Percentiles rank a stretch among this genome's conserved stretches.
Evolutionary conservation across 2,888 invertebrate genomes (phyloP).

Genomic region (Lasioglossum leucozonium): DNA sequence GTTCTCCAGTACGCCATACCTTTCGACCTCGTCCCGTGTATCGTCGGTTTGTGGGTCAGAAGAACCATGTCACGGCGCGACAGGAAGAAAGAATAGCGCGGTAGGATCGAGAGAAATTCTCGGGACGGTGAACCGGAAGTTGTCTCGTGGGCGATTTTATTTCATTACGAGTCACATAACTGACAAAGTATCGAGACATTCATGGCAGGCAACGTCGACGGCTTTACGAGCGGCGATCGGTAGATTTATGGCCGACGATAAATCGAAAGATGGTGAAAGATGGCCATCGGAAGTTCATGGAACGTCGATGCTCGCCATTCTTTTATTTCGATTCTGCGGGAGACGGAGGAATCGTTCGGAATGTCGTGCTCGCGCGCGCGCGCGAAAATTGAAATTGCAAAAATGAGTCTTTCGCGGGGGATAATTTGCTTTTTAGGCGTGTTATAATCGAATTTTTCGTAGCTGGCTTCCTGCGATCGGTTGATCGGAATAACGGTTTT

Average conservation of each 20-base stretch:
- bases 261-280: slow-evolving; percentile 22
- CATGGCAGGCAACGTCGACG: neutral
- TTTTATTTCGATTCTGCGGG: slow-evolving; percentile 9
- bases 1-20: neutral
- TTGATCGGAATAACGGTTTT: neutral
- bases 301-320: neutral
- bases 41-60: neutral
- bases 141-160: slow-evolving; percentile 21
- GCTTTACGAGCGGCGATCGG: slow-evolving; percentile 33
- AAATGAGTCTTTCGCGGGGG: neutral
- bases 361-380: neutral
- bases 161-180: slow-evolving; percentile 43
- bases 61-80: neutral
- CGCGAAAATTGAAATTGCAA: slow-evolving; percentile 25
- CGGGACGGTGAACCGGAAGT: neutral
- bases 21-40: neutral
- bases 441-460: slow-evolving; percentile 21
- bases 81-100: slow-evolving; percentile 6
- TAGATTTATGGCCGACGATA: slow-evolving; percentile 43
- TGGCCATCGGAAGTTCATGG: neutral
- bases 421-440: neutral
- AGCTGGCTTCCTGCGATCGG: neutral
- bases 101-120: neutral
- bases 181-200: neutral
- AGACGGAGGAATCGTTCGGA: neutral